These are phyloP conservation scores for Hoplostethus mediterraneus DNA, from an alignment of 2,797 vertebrate genomes.

Conservation along the genomic window DNA sequence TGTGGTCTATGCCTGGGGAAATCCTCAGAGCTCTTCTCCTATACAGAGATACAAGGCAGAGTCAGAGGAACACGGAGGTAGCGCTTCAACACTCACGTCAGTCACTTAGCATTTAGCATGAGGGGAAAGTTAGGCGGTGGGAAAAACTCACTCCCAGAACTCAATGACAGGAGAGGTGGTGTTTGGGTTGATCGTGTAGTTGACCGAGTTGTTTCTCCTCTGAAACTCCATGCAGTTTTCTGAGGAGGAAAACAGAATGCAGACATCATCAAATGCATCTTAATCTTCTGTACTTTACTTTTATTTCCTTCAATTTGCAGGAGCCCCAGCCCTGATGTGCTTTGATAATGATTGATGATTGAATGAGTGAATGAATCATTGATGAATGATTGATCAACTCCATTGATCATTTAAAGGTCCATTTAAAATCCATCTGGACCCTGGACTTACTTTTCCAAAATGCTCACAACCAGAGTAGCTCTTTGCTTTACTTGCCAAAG, in stretches of 20 bases:
- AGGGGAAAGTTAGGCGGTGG: background rate
- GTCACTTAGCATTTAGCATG: background rate
- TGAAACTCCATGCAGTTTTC: conserved; percentile 90
- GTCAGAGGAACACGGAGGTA: background rate
- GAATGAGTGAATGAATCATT: too few relatives aligned
- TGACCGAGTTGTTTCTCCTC: conserved; percentile 85
- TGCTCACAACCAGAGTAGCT: too few relatives aligned
- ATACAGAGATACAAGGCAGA: background rate
- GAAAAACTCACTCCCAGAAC: conserved; percentile 96
- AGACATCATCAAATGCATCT: background rate
- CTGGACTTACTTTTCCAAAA: too few relatives aligned
- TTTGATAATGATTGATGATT: too few relatives aligned
- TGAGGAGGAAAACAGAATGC: conserved; percentile 10
- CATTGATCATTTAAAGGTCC: too few relatives aligned
- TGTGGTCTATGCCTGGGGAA: conserved; percentile 92
- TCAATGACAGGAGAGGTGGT: conserved; percentile 94
- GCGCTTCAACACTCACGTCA: background rate
- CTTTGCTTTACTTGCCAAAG: too few relatives aligned
- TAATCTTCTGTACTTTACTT: background rate
- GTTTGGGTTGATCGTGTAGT: conserved; percentile 77
- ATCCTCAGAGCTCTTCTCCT: conserved; percentile 94
- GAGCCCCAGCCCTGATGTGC: background rate
- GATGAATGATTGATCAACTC: too few relatives aligned
- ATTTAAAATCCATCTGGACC: too few relatives aligned
- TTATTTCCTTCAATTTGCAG: background rate